phyloP scores from a whole-genome alignment of 2,797 vertebrate genomes.

The Tapera naevia region DNA sequence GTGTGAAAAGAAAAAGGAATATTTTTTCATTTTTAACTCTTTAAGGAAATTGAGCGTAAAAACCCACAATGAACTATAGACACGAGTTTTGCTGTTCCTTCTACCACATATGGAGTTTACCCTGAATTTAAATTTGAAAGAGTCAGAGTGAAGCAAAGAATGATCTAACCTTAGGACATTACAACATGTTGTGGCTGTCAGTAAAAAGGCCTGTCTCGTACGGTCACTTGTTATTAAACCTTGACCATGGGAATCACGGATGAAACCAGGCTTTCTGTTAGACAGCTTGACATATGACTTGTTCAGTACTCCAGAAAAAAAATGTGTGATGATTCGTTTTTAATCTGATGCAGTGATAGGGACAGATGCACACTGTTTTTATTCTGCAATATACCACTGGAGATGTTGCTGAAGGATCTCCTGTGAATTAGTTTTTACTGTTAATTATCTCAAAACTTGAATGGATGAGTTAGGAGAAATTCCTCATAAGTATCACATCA shows the following conservation, averaged over 20 bases:
- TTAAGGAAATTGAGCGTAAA: not conserved
- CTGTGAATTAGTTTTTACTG: not conserved
- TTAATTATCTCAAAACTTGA: not conserved
- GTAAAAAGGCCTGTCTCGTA: not conserved
- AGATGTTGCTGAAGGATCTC: not conserved
- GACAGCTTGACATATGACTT: not conserved
- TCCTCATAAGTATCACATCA: not conserved
- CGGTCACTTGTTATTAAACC: not conserved
- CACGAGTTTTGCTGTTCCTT: not conserved
- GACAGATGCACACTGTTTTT: not conserved
- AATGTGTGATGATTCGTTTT: slow-evolving; percentile 27
- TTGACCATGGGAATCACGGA: not conserved
- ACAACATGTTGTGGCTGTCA: fast-evolving
- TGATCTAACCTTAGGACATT: not conserved
- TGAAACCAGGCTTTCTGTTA: not conserved
- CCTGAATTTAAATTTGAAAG: not conserved
- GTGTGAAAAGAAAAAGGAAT: not conserved
- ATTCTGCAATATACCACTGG: not conserved
- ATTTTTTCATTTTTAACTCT: not conserved
- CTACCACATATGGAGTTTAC: not conserved
- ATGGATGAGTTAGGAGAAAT: not conserved
- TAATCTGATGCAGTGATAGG: slow-evolving; percentile 1
- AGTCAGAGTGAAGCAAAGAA: not conserved
- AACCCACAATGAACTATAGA: not conserved
- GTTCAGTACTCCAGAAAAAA: not conserved